Percentiles rank a stretch among this genome's conserved stretches.
phyloP scores from a whole-genome alignment of 2,888 invertebrate species.

The Cataglyphis albicans region DNA sequence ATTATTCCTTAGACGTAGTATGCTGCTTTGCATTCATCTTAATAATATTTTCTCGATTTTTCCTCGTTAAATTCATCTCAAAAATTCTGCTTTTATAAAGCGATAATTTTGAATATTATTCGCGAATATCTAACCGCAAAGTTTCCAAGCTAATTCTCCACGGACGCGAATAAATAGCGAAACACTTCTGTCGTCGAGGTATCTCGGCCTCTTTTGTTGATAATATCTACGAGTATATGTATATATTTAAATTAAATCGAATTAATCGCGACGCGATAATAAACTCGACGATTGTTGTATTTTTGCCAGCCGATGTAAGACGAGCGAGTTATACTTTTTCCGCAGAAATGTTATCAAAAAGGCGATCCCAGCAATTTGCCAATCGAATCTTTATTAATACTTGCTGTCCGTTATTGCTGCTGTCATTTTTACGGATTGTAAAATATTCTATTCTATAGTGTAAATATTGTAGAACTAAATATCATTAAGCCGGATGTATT shows the following conservation, averaged over 20 bases:
- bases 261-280: conserved; percentile 46
- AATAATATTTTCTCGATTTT: conserved; percentile 41
- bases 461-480: conserved; percentile 15
- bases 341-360: conserved; percentile 65
- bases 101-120: background rate
- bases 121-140: background rate
- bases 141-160: conserved; percentile 11
- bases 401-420: conserved; percentile 1
- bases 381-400: conserved; percentile 41
- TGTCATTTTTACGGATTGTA: conserved; percentile 35
- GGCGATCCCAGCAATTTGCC: conserved; percentile 48
- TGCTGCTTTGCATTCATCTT: conserved; percentile 29
- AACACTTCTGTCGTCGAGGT: background rate
- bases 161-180: conserved; percentile 14
- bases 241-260: conserved; percentile 1
- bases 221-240: conserved; percentile 14
- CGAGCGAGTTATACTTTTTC: conserved; percentile 50
- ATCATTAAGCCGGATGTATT: background rate
- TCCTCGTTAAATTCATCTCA: conserved; percentile 14
- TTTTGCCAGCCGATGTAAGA: conserved; percentile 21
- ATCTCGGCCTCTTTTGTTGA: background rate
- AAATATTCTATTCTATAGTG: conserved; percentile 23
- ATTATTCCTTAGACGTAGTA: conserved; percentile 30
- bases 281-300: conserved; percentile 33
- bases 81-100: conserved; percentile 32